Base-by-base conservation (phyloP, 2,113 vertebrate genomes). In the Oncorhynchus tshawytscha region DNA sequence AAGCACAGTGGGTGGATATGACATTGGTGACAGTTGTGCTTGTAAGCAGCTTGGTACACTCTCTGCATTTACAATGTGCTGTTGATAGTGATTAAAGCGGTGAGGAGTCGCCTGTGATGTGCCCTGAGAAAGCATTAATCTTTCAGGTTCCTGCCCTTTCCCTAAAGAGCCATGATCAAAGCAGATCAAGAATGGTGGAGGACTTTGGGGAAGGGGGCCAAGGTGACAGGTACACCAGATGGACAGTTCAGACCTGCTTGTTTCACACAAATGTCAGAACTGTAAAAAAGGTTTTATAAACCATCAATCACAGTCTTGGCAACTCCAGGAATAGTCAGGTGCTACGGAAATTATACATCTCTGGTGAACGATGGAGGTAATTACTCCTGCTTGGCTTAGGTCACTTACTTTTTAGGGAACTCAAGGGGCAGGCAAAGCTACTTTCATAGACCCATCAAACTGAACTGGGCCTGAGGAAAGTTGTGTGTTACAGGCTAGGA, bases 241-340 rank as follows among this genome's bases (percentile, higher is more conserved):
- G 79, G 86, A 93, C 92, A 92, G 87, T 91, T 92, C 90, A 90
- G 78, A 87, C 72, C 79, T 80, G 78, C 87, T 89, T 91, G 88
- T 94, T 89, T 92, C 90, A 90, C 83, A 80, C 87, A 94, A 94
- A 94, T 93, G 91, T 88, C 84, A 81, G 75, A 81, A 73, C 89
- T 92, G 85, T 90, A 86, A 91, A 91, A 91, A 88, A 67, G 71
- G 62, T 82, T 88, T 87, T 84, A 85, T 80, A 90, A 92, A 73
- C 76, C 88, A 88, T 94, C 85, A 85, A 84, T 95, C 90, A 91
- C 16, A 49, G 39, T 18, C 5, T 75, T 59, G 73, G 27, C 76
- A 74, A 84, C 77, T 90, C 89, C 85, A 87, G 85, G 89, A 93
- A 82, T 79, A 89, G 86, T 84, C 75, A 39, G 79, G 77, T 88